These are phyloP conservation scores for Meriones psammophilus DNA, from an alignment of 2,797 vertebrate species.

Conservation along the genomic window DNA sequence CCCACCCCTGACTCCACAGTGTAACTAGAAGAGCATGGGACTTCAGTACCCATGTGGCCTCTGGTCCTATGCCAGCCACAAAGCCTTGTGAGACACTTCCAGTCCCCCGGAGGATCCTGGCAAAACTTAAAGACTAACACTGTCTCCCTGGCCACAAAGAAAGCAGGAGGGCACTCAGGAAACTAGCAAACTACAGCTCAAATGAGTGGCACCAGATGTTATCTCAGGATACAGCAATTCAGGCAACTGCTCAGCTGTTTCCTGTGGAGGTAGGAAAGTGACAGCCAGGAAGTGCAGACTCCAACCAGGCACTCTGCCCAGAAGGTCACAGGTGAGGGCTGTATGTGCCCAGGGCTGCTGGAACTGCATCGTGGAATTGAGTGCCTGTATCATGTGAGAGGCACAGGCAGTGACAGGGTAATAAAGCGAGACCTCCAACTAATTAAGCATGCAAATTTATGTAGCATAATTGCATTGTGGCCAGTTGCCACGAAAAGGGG, in stretches of 20 bases:
- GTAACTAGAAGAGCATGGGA: background rate
- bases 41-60: background rate
- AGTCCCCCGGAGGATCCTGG: background rate
- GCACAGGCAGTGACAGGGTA: background rate
- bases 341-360: accelerated
- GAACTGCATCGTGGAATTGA: background rate
- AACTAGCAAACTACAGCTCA: background rate
- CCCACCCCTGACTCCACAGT: background rate
- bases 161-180: background rate
- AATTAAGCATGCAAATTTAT: background rate
- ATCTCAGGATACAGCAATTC: background rate
- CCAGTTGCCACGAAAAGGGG: background rate
- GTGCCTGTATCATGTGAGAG: background rate
- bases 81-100: background rate
- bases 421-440: background rate
- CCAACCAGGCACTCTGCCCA: background rate
- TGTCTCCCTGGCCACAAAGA: background rate
- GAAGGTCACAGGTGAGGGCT: accelerated
- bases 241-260: slow-evolving; percentile 48
- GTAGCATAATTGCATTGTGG: background rate
- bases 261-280: background rate
- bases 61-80: background rate
- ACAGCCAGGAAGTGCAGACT: background rate
- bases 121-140: background rate
- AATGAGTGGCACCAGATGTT: background rate